Percentiles rank a stretch among this genome's conserved stretches.
Conservation (phyloP, 2,797 vertebrate species). For the Acanthurus leucopareius region DNA sequence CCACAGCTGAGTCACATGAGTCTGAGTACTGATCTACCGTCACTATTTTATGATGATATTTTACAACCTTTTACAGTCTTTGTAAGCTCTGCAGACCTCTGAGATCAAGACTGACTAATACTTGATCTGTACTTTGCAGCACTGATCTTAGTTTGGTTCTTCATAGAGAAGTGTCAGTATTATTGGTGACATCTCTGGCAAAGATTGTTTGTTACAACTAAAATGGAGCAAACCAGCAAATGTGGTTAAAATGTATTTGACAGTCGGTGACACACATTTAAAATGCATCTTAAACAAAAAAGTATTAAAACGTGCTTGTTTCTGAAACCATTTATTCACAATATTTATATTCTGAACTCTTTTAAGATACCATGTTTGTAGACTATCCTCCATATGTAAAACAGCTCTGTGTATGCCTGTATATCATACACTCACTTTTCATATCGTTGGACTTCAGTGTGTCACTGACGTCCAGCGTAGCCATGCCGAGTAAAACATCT, state of each 20-base stretch:
- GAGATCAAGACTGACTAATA: neutral
- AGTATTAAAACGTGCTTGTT: too few relatives aligned
- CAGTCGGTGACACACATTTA: too few relatives aligned
- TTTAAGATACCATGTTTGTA: too few relatives aligned
- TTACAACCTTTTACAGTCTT: neutral
- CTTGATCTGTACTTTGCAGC: too few relatives aligned
- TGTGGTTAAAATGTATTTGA: neutral
- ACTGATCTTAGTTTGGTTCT: neutral
- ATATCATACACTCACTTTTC: constrained; percentile 90
- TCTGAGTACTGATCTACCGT: neutral
- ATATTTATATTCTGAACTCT: too few relatives aligned
- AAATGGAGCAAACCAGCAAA: neutral
- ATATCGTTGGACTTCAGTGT: constrained; percentile 95
- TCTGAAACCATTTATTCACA: too few relatives aligned
- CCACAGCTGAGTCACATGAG: neutral
- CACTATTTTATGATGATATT: neutral
- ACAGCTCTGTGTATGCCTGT: neutral
- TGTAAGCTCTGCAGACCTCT: neutral
- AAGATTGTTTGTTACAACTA: neutral
- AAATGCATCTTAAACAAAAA: too few relatives aligned
- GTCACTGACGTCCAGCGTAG: constrained; percentile 93
- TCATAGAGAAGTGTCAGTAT: neutral
- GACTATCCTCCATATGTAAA: too few relatives aligned
- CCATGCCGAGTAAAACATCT: constrained; percentile 93
- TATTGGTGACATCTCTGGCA: neutral